Evolutionary conservation across 2,113 vertebrate species (phyloP).

Genomic region (Henicopernis longicauda): DNA sequence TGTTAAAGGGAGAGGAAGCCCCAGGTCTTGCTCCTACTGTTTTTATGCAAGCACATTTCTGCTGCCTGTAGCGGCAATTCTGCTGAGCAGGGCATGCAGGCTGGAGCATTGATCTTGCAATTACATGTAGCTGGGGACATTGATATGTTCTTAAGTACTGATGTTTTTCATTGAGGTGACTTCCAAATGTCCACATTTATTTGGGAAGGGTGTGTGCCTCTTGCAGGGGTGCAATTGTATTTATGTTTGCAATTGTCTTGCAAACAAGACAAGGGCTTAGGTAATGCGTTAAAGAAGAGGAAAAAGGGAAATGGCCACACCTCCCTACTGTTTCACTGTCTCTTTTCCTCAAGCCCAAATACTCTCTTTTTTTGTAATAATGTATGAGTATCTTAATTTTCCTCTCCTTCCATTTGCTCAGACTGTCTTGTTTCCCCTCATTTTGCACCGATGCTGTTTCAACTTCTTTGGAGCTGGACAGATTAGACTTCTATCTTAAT

Average conservation of each 20-base stretch:
- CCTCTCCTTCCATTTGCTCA: not conserved
- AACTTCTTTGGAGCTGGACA: not conserved
- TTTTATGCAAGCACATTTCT: not conserved
- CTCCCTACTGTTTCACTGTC: not conserved
- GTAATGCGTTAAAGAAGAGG: not conserved
- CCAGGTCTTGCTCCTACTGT: not conserved
- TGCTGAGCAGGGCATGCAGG: not conserved
- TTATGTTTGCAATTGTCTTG: not conserved
- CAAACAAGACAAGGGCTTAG: not conserved
- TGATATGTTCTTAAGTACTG: not conserved
- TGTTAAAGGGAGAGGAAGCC: not conserved
- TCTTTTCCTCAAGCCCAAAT: not conserved
- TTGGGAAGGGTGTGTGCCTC: not conserved
- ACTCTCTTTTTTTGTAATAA: not conserved
- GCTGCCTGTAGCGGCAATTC: not conserved
- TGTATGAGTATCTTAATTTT: not conserved
- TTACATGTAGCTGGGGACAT: fast-evolving
- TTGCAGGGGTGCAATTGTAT: not conserved
- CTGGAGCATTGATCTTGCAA: not conserved
- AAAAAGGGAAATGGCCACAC: not conserved
- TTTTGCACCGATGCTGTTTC: not conserved
- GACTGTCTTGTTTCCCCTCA: not conserved
- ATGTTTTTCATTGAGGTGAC: not conserved
- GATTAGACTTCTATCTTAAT: not conserved
- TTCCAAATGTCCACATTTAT: not conserved